Conservation (phyloP, 2,888 invertebrate genomes). For the Dendrolimus pini region DNA sequence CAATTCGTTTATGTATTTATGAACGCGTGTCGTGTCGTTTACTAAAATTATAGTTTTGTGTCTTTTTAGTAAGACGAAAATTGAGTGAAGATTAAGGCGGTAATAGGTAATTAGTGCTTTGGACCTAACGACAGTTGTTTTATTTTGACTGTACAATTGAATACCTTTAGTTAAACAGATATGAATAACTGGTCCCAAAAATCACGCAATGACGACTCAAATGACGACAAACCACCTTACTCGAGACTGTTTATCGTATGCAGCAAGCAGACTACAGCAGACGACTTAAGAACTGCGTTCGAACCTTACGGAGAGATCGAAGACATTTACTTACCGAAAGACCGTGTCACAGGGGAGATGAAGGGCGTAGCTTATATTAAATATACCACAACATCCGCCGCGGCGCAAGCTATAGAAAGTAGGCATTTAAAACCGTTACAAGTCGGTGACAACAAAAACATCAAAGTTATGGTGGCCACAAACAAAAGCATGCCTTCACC, state of each 20-base stretch:
- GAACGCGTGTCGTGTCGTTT: too few species aligned
- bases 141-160: slow-evolving; percentile 4
- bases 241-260: slow-evolving; percentile 93
- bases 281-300: slow-evolving; percentile 87
- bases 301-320: slow-evolving; percentile 89
- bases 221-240: slow-evolving; percentile 85
- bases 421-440: slow-evolving; percentile 88
- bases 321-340: slow-evolving; percentile 92
- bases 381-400: slow-evolving; percentile 92
- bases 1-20: too few species aligned
- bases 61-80: too few species aligned
- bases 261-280: slow-evolving; percentile 81
- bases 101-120: neutral
- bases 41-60: too few species aligned
- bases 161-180: slow-evolving; percentile 2
- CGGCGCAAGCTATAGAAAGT: slow-evolving; percentile 91
- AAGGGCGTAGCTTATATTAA: slow-evolving; percentile 96
- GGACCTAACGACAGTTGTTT: neutral
- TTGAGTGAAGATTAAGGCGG: neutral
- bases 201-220: slow-evolving; percentile 18
- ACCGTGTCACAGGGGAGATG: slow-evolving; percentile 87
- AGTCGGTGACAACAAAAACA: slow-evolving; percentile 80
- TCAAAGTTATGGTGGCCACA: slow-evolving; percentile 94
- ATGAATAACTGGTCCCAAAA: slow-evolving; percentile 8
- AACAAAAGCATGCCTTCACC: slow-evolving; percentile 26